Evolutionary conservation across 37 sponge, comb jelly and placozoan genomes (phyloP), one percentile per base, ranked within the genome.

Genomic region (Bolinopsis microptera): DNA sequence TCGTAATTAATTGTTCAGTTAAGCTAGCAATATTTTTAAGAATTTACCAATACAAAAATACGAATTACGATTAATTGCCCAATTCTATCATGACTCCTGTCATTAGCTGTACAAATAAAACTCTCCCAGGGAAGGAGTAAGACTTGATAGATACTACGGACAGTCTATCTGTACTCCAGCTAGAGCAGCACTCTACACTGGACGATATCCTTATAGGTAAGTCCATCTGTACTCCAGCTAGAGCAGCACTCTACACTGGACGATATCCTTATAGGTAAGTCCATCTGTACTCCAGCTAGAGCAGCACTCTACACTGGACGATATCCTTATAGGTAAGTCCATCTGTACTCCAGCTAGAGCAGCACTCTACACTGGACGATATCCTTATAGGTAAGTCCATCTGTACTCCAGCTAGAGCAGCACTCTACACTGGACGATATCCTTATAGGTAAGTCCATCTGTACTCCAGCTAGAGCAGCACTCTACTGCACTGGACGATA

Each of bases 151-250:
- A 3, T 86, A 86, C 90, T 86, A 86, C 61, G 90, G 48, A 22
- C 90, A 86, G 26, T 33, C 36, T 2, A 86, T 40, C 61, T 38
- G 90, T 8, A 86, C 90, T 1, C 61, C 90, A 41, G 90, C 90
- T 30, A 13, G 90, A 41, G 90, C 90, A 86, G 90, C 90, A 1
- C 90, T 86, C 5, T 86, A 39, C 61, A 86, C 90, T 1, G 90
- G 90, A 40, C 16, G 90, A 27, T 86, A 86, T 38, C 90, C 90
- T 28, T 86, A 77, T 36, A 77, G 80, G 61, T 48, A 18, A 48
- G 61, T 48, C n/a, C 8, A 80, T 33, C 38, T 28, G 83, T 28
- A 80, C 83, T 8, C 37, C 83, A 35, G 83, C 83, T 27, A 3
- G 83, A 35, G 83, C 83, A 80, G 83, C 83, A 3, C 83, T 80